phyloP scores from a whole-genome alignment of 1,140 invertebrate genomes.

The Stegodyphus dumicola region DNA sequence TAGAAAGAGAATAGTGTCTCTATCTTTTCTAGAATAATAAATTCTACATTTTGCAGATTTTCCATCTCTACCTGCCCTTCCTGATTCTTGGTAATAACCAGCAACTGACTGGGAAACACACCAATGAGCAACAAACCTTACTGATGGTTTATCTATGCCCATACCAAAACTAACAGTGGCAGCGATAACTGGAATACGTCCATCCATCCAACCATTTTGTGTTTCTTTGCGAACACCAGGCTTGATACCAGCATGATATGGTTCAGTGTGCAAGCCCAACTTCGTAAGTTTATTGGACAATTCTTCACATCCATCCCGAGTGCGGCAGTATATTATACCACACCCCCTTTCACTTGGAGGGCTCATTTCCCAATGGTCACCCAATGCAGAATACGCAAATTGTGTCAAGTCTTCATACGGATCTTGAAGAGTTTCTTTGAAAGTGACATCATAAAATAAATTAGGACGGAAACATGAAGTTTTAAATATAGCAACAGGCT shows the following conservation, averaged over 20 bases:
- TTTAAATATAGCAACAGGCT: constrained; percentile 73
- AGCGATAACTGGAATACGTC: constrained; percentile 73
- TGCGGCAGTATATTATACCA: constrained; percentile 79
- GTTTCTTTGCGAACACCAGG: constrained; percentile 70
- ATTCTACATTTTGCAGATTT: constrained; percentile 73
- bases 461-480: constrained; percentile 76
- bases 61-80: constrained; percentile 77
- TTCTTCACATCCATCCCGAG: constrained; percentile 75
- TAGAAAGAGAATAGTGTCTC: constrained; percentile 83
- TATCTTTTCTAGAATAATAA: constrained; percentile 82
- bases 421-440: constrained; percentile 83
- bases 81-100: constrained; percentile 76
- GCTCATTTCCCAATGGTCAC: constrained; percentile 66
- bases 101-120: constrained; percentile 83
- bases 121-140: constrained; percentile 92
- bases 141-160: constrained; percentile 80
- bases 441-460: constrained; percentile 79
- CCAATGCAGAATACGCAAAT: constrained; percentile 71
- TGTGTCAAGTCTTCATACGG: constrained; percentile 80
- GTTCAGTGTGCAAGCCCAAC: constrained; percentile 72
- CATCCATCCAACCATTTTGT: constrained; percentile 78
- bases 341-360: constrained; percentile 75
- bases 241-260: constrained; percentile 78
- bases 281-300: constrained; percentile 72
- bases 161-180: constrained; percentile 81